phyloP scores from a whole-genome alignment of 2,888 invertebrate species.

The Drosophila villosipedis region DNA sequence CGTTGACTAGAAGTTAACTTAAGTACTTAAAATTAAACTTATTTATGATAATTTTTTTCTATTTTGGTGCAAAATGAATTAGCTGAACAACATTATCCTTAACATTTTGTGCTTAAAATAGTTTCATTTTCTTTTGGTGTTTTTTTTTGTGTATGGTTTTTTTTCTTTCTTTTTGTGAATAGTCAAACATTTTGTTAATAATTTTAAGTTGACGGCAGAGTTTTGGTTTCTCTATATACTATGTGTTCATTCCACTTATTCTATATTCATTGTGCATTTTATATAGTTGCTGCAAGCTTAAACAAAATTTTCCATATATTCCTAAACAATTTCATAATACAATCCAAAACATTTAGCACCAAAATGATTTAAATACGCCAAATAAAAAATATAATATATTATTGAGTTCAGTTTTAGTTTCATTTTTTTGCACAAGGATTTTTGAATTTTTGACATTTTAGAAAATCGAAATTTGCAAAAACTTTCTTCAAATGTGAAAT shows the following conservation, averaged over 20 bases:
- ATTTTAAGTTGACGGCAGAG: slow-evolving; percentile 49
- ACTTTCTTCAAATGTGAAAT: slow-evolving; percentile 46
- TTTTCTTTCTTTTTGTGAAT: slow-evolving; percentile 5
- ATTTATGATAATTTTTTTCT: slow-evolving; percentile 27
- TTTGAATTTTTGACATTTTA: slow-evolving; percentile 46
- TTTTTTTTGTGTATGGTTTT: slow-evolving; percentile 17
- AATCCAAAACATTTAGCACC: slow-evolving; percentile 64
- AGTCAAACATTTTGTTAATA: slow-evolving; percentile 18
- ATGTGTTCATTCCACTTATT: slow-evolving; percentile 16
- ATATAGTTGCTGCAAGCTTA: slow-evolving; percentile 67
- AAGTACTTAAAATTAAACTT: slow-evolving; percentile 67
- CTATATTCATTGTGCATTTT: slow-evolving; percentile 29
- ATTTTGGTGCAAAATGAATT: slow-evolving; percentile 60
- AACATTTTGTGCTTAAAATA: slow-evolving; percentile 45
- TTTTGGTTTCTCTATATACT: slow-evolving; percentile 50
- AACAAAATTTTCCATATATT: slow-evolving; percentile 41
- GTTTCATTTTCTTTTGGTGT: slow-evolving; percentile 36
- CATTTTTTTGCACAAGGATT: slow-evolving; percentile 45
- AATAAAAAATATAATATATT: slow-evolving; percentile 39
- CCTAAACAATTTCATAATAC: slow-evolving; percentile 47
- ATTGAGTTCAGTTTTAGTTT: slow-evolving; percentile 32
- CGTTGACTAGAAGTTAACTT: slow-evolving; percentile 81
- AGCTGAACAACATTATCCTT: slow-evolving; percentile 40
- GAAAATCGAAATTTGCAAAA: slow-evolving; percentile 68
- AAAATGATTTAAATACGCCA: slow-evolving; percentile 68